These are phyloP conservation scores for Diabrotica undecimpunctata DNA, from an alignment of 1,140 invertebrate species.

Conservation along the genomic window DNA sequence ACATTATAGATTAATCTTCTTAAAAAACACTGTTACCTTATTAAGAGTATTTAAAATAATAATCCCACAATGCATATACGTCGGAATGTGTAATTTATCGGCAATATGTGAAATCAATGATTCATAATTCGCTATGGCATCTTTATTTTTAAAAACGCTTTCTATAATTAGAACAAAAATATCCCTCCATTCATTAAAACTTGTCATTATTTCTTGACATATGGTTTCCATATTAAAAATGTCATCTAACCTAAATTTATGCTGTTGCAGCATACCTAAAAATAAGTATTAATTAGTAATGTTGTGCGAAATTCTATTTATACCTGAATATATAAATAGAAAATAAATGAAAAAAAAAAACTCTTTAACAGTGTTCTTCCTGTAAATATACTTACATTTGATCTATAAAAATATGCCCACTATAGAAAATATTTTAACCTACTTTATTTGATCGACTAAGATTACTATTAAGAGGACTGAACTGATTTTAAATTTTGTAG, in stretches of 20 bases:
- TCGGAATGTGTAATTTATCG: constrained; percentile 19
- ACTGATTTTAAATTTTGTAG: too few relatives aligned
- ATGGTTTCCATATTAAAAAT: constrained; percentile 24
- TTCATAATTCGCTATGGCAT: constrained; percentile 25
- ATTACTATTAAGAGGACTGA: too few relatives aligned
- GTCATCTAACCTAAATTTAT: constrained; percentile 23
- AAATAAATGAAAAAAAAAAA: too few relatives aligned
- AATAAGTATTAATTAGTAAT: too few relatives aligned
- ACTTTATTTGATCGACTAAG: too few relatives aligned
- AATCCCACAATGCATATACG: constrained; percentile 25
- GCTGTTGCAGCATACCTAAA: constrained; percentile 25
- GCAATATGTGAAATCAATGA: constrained; percentile 22
- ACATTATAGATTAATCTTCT: neutral
- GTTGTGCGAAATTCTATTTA: too few relatives aligned
- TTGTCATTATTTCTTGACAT: constrained; percentile 20
- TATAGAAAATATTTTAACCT: too few relatives aligned
- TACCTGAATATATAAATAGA: too few relatives aligned
- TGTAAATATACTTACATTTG: too few relatives aligned
- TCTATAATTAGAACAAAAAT: constrained; percentile 27
- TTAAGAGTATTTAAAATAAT: constrained; percentile 23
- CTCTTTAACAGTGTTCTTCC: too few relatives aligned
- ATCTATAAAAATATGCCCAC: too few relatives aligned
- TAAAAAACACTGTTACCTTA: constrained; percentile 16
- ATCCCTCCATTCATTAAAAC: constrained; percentile 24
- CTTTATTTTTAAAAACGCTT: constrained; percentile 31